A percentile compares a stretch with the other conserved stretches of the same genome.
These are phyloP conservation scores for Meliscaeva auricollis DNA, from an alignment of 2,888 invertebrate genomes.

Conservation along the genomic window DNA sequence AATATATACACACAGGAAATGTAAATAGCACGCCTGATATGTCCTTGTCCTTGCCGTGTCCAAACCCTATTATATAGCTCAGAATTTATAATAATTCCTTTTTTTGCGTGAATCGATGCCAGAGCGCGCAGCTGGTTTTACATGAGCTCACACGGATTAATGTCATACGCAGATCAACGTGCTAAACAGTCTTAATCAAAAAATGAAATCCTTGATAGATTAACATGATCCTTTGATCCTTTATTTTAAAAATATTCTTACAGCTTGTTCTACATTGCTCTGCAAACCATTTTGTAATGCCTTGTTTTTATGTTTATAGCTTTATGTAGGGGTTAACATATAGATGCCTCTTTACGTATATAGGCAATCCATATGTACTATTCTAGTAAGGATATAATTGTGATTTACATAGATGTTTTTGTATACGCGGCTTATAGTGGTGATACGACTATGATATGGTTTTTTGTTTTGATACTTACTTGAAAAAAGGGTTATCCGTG, in stretches of 20 bases:
- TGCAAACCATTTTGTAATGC: slow-evolving; percentile 53
- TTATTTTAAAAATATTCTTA: slow-evolving; percentile 47
- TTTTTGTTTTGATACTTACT: slow-evolving; percentile 52
- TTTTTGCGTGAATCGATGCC: slow-evolving; percentile 60
- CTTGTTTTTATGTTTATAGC: slow-evolving; percentile 23
- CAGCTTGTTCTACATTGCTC: slow-evolving; percentile 54
- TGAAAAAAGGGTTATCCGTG: slow-evolving; percentile 60
- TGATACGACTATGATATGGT: slow-evolving; percentile 37
- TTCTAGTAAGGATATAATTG: not conserved
- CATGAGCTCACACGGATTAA: slow-evolving; percentile 79
- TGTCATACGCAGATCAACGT: slow-evolving; percentile 80
- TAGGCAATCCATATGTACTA: not conserved
- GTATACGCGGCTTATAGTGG: not conserved
- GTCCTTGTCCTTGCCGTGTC: slow-evolving; percentile 9
- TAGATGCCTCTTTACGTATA: not conserved
- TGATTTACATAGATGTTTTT: not conserved
- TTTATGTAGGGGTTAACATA: not conserved
- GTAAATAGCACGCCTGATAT: slow-evolving; percentile 61
- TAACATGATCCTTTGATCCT: slow-evolving; percentile 83
- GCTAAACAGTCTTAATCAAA: slow-evolving; percentile 76
- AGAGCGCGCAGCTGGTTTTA: slow-evolving; percentile 69
- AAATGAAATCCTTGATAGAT: slow-evolving; percentile 78
- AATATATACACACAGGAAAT: slow-evolving; percentile 45
- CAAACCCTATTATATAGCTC: slow-evolving; percentile 27
- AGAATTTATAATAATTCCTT: slow-evolving; percentile 14